phyloP scores from a whole-genome alignment of 2,888 invertebrate genomes.

The Ommatoiulus sabulosus region DNA sequence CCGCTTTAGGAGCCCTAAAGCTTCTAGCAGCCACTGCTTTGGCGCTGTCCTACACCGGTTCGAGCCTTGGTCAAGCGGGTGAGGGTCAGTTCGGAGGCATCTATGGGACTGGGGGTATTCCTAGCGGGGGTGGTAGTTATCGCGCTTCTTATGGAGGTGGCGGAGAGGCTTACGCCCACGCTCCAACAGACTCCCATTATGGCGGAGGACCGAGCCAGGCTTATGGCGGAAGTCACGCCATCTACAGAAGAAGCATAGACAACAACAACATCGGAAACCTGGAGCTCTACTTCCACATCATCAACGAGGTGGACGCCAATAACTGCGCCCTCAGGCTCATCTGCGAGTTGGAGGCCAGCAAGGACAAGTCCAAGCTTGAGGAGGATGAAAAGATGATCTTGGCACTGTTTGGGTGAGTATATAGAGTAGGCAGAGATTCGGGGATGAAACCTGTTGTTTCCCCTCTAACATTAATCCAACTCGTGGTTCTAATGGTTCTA shows the following conservation, averaged over 20 bases:
- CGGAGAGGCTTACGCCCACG: slow-evolving; percentile 53
- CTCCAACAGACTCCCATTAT: slow-evolving; percentile 17
- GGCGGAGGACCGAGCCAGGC: slow-evolving; percentile 5
- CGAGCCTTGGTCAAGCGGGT: slow-evolving; percentile 48
- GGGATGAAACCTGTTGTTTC: too few species aligned
- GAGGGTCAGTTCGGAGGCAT: slow-evolving; percentile 49
- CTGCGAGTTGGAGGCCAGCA: slow-evolving; percentile 61
- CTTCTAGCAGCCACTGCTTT: slow-evolving; percentile 60
- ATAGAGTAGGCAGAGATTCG: too few species aligned
- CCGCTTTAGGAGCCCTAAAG: slow-evolving; percentile 61
- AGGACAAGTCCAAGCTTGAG: slow-evolving; percentile 57
- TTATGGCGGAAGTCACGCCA: slow-evolving; percentile 53
- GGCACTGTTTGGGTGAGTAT: slow-evolving; percentile 61
- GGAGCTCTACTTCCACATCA: slow-evolving; percentile 61
- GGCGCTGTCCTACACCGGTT: slow-evolving; percentile 58
- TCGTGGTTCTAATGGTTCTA: too few species aligned
- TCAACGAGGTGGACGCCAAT: slow-evolving; percentile 61
- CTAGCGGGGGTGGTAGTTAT: slow-evolving; percentile 52
- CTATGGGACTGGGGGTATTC: slow-evolving; percentile 53
- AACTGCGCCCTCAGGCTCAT: slow-evolving; percentile 61
- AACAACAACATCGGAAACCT: slow-evolving; percentile 59
- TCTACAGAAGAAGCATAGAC: slow-evolving; percentile 56
- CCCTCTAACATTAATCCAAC: too few species aligned
- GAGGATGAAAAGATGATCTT: slow-evolving; percentile 61
- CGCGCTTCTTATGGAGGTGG: slow-evolving; percentile 55